Evolutionary conservation across 2,797 vertebrate genomes (phyloP).

Genomic region (Falco peregrinus): DNA sequence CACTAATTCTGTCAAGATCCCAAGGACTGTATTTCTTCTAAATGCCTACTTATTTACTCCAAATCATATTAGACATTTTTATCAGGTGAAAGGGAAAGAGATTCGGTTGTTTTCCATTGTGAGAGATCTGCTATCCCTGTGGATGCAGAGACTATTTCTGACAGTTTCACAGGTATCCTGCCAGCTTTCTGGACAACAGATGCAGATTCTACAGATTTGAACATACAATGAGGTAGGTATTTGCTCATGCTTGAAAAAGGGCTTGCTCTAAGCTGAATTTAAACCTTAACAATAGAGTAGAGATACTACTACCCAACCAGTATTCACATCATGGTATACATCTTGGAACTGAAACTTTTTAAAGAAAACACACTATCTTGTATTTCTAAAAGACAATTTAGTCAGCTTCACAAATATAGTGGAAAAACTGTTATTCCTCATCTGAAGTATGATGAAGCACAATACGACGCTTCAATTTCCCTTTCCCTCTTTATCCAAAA

Average conservation of each 20-base stretch:
- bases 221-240: neutral
- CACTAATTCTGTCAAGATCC: neutral
- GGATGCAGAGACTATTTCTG: neutral
- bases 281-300: neutral
- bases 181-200: neutral
- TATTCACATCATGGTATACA: neutral
- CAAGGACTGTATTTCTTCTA: neutral
- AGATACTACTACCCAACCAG: neutral
- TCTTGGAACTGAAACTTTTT: neutral
- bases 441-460: neutral
- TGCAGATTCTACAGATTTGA: neutral
- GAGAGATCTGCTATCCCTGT: neutral
- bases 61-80: neutral
- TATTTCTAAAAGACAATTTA: neutral
- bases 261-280: neutral
- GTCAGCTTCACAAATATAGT: neutral
- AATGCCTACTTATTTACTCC: neutral
- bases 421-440: neutral
- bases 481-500: neutral
- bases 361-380: neutral
- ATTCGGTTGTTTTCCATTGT: neutral
- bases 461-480: neutral
- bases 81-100: neutral
- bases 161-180: neutral
- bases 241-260: neutral